Conservation (phyloP, 2,113 vertebrate genomes). For the Theristicus caerulescens region DNA sequence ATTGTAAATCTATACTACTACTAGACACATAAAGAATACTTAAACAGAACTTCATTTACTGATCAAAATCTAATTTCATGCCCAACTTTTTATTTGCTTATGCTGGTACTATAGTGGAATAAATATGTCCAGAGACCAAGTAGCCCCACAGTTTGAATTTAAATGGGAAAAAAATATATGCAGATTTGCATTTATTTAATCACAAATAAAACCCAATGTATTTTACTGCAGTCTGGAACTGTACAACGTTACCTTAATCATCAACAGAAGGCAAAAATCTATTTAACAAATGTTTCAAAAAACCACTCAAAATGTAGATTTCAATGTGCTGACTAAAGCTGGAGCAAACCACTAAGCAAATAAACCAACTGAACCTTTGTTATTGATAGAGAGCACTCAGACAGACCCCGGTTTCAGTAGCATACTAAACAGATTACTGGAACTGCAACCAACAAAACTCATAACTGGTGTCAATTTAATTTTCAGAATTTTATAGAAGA, state of each 20-base stretch:
- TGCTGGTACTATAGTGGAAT: background rate
- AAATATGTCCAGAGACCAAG: background rate
- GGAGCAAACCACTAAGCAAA: constrained; percentile 30
- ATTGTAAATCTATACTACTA: background rate
- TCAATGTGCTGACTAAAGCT: constrained; percentile 48
- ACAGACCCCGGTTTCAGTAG: background rate
- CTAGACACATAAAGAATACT: background rate
- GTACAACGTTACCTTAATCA: constrained; percentile 5
- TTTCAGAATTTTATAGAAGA: background rate
- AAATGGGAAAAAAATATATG: background rate
- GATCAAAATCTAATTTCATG: constrained; percentile 41
- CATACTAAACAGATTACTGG: constrained; percentile 51
- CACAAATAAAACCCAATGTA: background rate
- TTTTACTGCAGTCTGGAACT: background rate
- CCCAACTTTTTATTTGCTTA: constrained; percentile 17
- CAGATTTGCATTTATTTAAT: constrained; percentile 10
- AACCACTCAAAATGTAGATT: constrained; percentile 56
- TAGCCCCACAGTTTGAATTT: background rate
- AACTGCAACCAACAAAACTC: background rate
- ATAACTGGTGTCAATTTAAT: background rate
- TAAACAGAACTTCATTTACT: background rate
- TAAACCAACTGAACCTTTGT: constrained; percentile 56
- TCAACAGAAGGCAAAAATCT: constrained; percentile 36
- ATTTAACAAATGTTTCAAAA: constrained; percentile 34
- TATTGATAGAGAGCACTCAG: constrained; percentile 29